Conservation (phyloP, 2,797 vertebrate species). For the Aulostomus chinensis region DNA sequence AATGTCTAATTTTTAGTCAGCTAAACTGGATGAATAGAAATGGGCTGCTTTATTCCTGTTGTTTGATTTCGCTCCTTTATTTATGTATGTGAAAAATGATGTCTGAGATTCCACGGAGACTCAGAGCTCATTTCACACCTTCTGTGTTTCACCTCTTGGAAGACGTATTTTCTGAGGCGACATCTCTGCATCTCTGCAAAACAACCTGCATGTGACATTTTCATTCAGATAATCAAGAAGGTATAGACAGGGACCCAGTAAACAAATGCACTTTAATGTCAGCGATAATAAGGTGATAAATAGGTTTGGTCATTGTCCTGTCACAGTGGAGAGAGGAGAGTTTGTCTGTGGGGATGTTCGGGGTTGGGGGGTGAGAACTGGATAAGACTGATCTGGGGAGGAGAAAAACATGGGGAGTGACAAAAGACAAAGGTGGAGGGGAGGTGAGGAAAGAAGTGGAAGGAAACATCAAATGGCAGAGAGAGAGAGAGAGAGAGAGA, state of each 20-base stretch:
- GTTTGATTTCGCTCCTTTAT: no score
- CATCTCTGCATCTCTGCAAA: slow-evolving; percentile 27
- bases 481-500: slow-evolving; percentile 10
- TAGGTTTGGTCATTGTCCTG: no score
- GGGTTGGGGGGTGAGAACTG: neutral
- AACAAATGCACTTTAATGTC: slow-evolving; percentile 58
- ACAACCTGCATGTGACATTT: slow-evolving; percentile 58
- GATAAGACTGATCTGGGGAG: slow-evolving; percentile 27
- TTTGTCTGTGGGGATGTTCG: neutral
- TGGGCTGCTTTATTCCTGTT: no score
- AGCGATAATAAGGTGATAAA: slow-evolving; percentile 60
- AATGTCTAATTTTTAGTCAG: no score
- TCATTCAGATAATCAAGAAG: slow-evolving; percentile 55
- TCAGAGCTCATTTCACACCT: slow-evolving; percentile 33
- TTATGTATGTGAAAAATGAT: no score
- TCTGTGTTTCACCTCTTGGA: slow-evolving; percentile 21
- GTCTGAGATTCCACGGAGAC: slow-evolving; percentile 4
- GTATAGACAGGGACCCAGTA: slow-evolving; percentile 12
- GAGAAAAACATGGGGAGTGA: slow-evolving; percentile 26
- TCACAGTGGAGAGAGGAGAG: no score
- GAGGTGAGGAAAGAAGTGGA: slow-evolving; percentile 19
- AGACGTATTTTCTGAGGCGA: slow-evolving; percentile 29
- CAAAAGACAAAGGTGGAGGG: slow-evolving; percentile 42
- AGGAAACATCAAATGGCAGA: slow-evolving; percentile 59
- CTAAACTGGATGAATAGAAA: no score